phyloP scores from a whole-genome alignment of 2,888 invertebrate genomes.

The Agrochola lota region DNA sequence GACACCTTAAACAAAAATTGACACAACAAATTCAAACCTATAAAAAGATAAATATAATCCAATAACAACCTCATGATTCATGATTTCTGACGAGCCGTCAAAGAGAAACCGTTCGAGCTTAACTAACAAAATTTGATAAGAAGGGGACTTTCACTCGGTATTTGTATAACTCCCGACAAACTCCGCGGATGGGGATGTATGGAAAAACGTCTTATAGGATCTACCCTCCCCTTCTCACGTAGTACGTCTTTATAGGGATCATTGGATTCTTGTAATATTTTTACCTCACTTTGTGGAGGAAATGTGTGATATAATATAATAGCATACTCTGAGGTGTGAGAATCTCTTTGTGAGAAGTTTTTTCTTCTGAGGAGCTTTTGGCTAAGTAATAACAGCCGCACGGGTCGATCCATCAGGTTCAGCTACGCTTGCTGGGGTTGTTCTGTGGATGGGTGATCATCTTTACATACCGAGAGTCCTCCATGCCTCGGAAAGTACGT shows the following conservation, averaged over 20 bases:
- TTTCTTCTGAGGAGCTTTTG: no score
- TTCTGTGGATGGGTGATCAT: no score
- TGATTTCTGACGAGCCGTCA: constrained; percentile 13
- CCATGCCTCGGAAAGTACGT: no score
- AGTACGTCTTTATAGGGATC: constrained; percentile 9
- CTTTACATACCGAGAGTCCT: no score
- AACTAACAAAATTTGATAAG: constrained; percentile 46
- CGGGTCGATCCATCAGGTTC: no score
- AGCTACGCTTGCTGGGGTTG: no score
- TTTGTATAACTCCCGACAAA: constrained; percentile 44
- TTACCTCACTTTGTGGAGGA: constrained; percentile 7
- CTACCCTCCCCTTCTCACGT: constrained; percentile 12
- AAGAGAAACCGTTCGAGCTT: constrained; percentile 34
- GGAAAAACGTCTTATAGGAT: constrained; percentile 45
- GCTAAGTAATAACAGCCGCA: no score
- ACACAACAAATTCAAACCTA: neutral
- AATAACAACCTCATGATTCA: constrained; percentile 35
- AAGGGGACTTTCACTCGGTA: constrained; percentile 24
- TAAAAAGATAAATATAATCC: constrained; percentile 25
- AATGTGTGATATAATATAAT: constrained; percentile 6
- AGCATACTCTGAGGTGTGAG: neutral
- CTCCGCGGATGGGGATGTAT: constrained; percentile 12
- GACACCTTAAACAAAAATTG: neutral
- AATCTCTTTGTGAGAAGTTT: neutral
- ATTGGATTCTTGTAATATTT: constrained; percentile 21